Conservation (phyloP, 2,797 vertebrate genomes). For the Anguilla pacifica region DNA sequence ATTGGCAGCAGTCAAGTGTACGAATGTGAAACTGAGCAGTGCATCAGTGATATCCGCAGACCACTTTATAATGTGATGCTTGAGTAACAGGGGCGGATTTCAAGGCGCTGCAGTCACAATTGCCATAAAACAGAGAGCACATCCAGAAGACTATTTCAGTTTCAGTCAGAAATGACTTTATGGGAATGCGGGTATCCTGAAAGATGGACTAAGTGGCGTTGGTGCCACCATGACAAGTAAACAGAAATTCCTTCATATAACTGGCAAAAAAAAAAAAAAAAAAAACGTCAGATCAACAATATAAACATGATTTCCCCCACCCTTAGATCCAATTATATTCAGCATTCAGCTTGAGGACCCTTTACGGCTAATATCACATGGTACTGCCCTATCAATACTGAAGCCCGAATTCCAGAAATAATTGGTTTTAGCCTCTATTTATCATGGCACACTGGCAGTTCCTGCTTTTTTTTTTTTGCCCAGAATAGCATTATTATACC, state of each 20-base stretch:
- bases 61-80: background rate
- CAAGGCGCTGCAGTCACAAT: background rate
- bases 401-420: conserved; percentile 4
- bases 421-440: conserved; percentile 21
- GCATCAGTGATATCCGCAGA: background rate
- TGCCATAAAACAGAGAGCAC: background rate
- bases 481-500: conserved; percentile 12
- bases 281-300: background rate
- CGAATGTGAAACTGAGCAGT: background rate
- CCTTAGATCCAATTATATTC: background rate
- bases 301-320: background rate
- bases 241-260: background rate
- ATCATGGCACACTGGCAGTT: conserved; percentile 13
- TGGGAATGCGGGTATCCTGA: background rate
- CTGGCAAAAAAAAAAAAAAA: background rate
- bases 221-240: background rate
- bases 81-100: too few species aligned
- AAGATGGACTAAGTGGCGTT: background rate
- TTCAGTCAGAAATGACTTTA: background rate
- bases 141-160: background rate
- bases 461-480: conserved; percentile 17
- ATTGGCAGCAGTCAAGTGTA: background rate
- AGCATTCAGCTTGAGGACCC: background rate
- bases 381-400: background rate
- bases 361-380: background rate